A percentile compares a stretch with the other conserved stretches of the same genome.
Conservation (phyloP, 2,888 invertebrate genomes). For the Aricia artaxerxes region DNA sequence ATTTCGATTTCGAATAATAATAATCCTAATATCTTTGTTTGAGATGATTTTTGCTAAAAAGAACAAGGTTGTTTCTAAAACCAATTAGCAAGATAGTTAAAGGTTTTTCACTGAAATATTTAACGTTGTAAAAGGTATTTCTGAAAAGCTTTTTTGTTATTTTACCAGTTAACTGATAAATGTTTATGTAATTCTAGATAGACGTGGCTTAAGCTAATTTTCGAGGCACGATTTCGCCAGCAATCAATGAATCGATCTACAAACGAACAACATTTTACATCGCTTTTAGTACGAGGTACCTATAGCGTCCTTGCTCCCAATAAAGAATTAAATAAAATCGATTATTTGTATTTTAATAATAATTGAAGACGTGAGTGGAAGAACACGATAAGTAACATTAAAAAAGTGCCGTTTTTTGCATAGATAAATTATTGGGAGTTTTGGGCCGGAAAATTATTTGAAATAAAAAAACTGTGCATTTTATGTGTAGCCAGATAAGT, state of each 20-base stretch:
- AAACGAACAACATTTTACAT: conserved; percentile 57
- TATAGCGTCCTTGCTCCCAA: conserved; percentile 40
- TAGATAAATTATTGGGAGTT: too few species aligned
- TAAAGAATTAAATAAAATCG: not conserved
- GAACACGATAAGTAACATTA: too few species aligned
- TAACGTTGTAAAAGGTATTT: not conserved
- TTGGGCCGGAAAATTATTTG: too few species aligned
- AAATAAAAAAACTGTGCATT: too few species aligned
- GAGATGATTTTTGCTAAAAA: not conserved
- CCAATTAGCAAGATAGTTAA: not conserved
- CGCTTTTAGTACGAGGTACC: conserved; percentile 41
- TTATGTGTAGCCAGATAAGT: too few species aligned
- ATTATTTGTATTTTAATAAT: not conserved
- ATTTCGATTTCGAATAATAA: not conserved
- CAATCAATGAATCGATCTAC: conserved; percentile 70
- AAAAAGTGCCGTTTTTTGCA: too few species aligned
- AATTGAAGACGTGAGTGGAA: too few species aligned
- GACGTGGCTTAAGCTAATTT: conserved; percentile 46
- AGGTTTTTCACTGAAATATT: too few species aligned
- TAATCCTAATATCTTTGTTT: not conserved
- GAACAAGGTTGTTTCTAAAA: not conserved
- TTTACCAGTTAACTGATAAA: conserved; percentile 2
- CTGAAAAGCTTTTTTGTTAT: not conserved
- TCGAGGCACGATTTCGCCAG: conserved; percentile 72
- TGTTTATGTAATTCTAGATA: not conserved